Base-by-base conservation (phyloP, 2,888 invertebrate genomes). In the Onthophagus sagittarius region DNA sequence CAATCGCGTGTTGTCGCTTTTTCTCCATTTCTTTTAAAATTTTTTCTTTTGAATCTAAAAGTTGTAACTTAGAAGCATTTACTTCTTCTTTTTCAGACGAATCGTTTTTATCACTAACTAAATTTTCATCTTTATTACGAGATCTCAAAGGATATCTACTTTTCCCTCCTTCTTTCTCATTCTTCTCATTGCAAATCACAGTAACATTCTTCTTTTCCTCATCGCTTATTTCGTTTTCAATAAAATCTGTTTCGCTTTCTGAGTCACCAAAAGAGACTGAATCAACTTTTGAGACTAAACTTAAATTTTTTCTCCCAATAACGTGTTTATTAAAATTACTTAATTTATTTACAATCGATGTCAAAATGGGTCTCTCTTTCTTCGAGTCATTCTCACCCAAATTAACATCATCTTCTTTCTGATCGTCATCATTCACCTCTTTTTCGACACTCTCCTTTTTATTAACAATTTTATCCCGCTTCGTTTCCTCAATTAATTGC, bases 231-330 rank as follows among this genome's bases (percentile, higher is more conserved):
- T 53, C 11, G 6, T 53, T 53, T 2, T 53, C 39, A 2, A 9
- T 53, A 53, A 53, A 53, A 62, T 71, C 71, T 15, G 74, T 73
- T n/a, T 63, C 70, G 64, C 74, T 75, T 7, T 65, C 64, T 14
- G 64, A 70, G 62, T 65, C 70, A 4, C 65, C 70, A 15, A 62
- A 65, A 62, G 70, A 70, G n/a, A 31, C 63, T 23, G 70, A 62
- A 15, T 70, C 31, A 70, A 63, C 67, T 15, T 71, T 74, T 32
- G 69, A 78, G 62, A 84, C 76, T 71, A 84, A 75, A 74, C 75
- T 82, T 71, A 84, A 78, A 78, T 84, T 83, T 74, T 84, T 84
- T 71, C 81, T 81, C 0, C 79, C 84, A 5, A 83, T 81, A 7
- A 82, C 76, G 71, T 78, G 80, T 13, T 76, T 72, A 72, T 81